These are phyloP conservation scores for Sacculina carcini DNA, from an alignment of 2,888 invertebrate species.

Conservation along the genomic window DNA sequence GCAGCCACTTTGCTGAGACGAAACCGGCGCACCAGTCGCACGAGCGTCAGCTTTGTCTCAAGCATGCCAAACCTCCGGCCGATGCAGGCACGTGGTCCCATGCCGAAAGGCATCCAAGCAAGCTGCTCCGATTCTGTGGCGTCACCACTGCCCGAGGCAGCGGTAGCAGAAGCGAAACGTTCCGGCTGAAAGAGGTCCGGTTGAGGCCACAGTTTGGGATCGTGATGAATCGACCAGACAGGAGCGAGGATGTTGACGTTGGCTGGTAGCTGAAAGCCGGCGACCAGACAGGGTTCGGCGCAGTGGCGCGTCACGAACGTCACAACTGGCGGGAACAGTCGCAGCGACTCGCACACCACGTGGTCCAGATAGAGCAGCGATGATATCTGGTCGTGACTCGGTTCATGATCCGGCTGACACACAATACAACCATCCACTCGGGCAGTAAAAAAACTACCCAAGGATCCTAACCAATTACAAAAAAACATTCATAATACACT, in stretches of 20 bases:
- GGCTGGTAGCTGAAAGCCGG: constrained; percentile 13
- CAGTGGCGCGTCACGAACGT: constrained; percentile 10
- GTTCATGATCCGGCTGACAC: constrained; percentile 5
- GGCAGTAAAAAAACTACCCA: too few relatives aligned
- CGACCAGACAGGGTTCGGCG: constrained; percentile 7
- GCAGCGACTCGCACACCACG: constrained; percentile 21
- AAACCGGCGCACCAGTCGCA: constrained; percentile 8
- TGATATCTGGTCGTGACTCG: constrained; percentile 18
- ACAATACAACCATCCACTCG: too few relatives aligned
- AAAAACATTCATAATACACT: too few relatives aligned
- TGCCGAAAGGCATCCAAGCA: constrained; percentile 12
- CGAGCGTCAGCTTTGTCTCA: constrained; percentile 10
- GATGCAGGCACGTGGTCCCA: constrained; percentile 11
- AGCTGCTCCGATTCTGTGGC: constrained; percentile 6
- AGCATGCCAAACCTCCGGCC: constrained; percentile 12
- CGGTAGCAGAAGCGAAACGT: too few relatives aligned
- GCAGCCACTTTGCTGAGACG: neutral
- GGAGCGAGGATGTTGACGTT: constrained; percentile 14
- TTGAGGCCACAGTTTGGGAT: constrained; percentile 15
- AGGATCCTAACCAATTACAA: too few relatives aligned
- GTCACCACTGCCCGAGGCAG: too few relatives aligned
- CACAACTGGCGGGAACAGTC: constrained; percentile 20
- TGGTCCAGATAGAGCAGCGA: constrained; percentile 21
- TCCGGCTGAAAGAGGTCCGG: constrained; percentile 15
- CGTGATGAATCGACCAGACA: constrained; percentile 15